These are phyloP conservation scores for Irena cyanogastra DNA, from an alignment of 2,113 vertebrate genomes.

Conservation along the genomic window DNA sequence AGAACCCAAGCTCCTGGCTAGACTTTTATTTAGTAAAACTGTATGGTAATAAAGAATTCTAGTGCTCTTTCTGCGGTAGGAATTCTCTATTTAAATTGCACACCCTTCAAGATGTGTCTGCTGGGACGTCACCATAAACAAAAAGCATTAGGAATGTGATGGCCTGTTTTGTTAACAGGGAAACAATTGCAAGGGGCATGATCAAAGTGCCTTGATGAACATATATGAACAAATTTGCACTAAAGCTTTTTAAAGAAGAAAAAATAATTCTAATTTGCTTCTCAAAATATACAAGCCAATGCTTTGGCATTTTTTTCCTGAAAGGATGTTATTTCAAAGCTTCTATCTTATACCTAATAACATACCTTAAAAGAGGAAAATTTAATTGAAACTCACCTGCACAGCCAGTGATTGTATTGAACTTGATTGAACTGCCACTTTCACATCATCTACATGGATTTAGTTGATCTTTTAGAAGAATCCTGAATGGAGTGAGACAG, in stretches of 20 bases:
- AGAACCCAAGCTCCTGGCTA: neutral
- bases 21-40: neutral
- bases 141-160: neutral
- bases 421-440: conserved; percentile 23
- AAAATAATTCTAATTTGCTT: neutral
- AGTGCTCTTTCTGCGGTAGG: neutral
- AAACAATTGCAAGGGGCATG: neutral
- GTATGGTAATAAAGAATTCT: neutral
- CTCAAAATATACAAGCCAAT: neutral
- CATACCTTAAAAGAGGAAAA: neutral
- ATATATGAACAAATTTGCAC: neutral
- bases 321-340: neutral
- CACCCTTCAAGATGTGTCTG: neutral
- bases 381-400: conserved; percentile 58
- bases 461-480: conserved; percentile 32
- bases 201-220: conserved; percentile 33
- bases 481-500: neutral
- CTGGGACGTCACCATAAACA: neutral
- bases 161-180: neutral
- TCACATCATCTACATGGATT: conserved; percentile 43
- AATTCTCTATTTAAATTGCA: neutral
- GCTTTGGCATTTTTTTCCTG: neutral
- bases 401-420: conserved; percentile 65
- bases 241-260: neutral
- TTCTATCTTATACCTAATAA: neutral